phyloP scores from a whole-genome alignment of 1,140 invertebrate species.

The Acyrthosiphon pisum region DNA sequence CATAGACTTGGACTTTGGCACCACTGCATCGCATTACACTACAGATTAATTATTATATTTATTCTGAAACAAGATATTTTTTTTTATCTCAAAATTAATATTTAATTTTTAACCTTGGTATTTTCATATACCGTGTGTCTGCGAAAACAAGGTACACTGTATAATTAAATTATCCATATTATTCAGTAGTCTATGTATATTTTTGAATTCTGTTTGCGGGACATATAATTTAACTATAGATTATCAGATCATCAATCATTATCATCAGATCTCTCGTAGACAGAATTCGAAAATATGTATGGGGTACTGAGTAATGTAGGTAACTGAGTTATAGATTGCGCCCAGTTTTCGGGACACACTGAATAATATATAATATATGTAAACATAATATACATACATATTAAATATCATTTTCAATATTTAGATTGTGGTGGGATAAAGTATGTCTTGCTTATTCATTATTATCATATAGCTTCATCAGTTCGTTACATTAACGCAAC shows the following conservation, averaged over 20 bases:
- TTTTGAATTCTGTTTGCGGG: no score
- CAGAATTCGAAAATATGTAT: no score
- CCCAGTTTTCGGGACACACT: no score
- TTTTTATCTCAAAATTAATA: neutral
- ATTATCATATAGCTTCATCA: neutral
- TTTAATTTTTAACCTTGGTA: neutral
- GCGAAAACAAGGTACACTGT: no score
- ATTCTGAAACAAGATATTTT: neutral
- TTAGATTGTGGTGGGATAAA: neutral
- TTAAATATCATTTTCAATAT: neutral
- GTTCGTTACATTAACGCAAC: neutral
- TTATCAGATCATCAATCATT: no score
- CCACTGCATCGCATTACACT: neutral
- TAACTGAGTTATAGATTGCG: no score
- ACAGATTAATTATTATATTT: neutral
- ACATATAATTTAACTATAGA: no score
- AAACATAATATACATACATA: neutral
- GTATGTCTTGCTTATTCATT: neutral
- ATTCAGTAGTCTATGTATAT: no score
- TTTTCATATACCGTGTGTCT: neutral
- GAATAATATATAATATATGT: conserved; percentile 59
- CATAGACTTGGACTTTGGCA: no score
- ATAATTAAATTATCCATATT: no score
- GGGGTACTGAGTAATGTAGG: no score
- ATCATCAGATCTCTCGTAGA: no score